Evolutionary conservation across 2,113 vertebrate species (phyloP).

Genomic region (Gymnorhina tibicen): DNA sequence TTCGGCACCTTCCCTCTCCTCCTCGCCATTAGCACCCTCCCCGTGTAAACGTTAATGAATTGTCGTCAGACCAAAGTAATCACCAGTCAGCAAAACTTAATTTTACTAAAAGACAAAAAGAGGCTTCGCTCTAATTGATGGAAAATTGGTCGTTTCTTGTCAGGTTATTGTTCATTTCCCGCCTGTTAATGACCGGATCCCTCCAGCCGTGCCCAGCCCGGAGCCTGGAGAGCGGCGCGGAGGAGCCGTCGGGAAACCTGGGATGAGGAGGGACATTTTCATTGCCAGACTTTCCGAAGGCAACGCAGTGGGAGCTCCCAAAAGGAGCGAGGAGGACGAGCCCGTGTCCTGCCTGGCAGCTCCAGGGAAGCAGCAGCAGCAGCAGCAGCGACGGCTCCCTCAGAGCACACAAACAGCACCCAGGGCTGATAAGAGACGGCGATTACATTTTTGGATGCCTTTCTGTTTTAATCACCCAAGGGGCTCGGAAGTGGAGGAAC

Average conservation of each 20-base stretch:
- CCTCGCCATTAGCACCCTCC: not conserved
- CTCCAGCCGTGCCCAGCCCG: not conserved
- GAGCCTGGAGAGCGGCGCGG: not conserved
- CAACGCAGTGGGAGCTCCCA: not conserved
- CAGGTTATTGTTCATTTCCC: constrained; percentile 65
- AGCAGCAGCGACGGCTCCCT: not conserved
- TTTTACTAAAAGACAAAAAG: constrained; percentile 38
- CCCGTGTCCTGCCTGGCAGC: not conserved
- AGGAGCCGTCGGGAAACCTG: not conserved
- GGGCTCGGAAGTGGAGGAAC: not conserved
- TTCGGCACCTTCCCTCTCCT: not conserved
- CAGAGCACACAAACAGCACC: not conserved
- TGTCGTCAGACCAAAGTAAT: constrained; percentile 39
- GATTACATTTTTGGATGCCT: not conserved
- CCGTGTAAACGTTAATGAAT: constrained; percentile 34
- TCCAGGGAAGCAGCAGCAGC: not conserved
- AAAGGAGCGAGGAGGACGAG: not conserved
- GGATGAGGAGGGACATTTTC: not conserved
- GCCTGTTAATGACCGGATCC: constrained; percentile 48
- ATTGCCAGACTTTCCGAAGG: not conserved
- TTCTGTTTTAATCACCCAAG: not conserved
- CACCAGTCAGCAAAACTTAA: constrained; percentile 47
- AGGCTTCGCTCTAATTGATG: constrained; percentile 60
- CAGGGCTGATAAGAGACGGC: fast-evolving
- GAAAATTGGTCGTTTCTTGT: constrained; percentile 62